Base-by-base conservation (phyloP, 2,113 vertebrate genomes). In the Pelmatolapia mariae region DNA sequence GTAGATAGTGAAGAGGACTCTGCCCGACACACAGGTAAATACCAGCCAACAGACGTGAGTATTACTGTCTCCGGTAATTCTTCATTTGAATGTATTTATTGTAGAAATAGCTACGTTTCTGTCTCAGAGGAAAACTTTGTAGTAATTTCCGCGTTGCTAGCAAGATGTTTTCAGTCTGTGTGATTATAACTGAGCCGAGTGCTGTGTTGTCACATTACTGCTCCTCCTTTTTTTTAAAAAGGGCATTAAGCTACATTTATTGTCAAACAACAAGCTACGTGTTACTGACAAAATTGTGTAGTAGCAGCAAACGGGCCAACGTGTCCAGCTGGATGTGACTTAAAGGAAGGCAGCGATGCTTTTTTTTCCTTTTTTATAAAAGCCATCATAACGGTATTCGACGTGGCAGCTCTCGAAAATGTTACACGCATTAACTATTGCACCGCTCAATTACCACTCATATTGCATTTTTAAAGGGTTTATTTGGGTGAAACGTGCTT, bases 391-490 rank as follows among this genome's bases (percentile, higher is more conserved):
- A 93, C 92, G 92, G 89, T 93, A 78, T 94, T 96, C 93, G 96
- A 97, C 96, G 96, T 97, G 96, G 96, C 96, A 96, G 26, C 59
- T 63, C 47, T 89, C 83, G 26, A 83, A 87, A 88, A 86, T 86
- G 81, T 43, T 81, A 50, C 13, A 84, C 29, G 16, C 40, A 19
- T 52, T 26, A 61, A 80, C 31, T 50, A 10, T 19, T 50, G 22
- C 71, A 26, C 36, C 12, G 18, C 52, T 19, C 40, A 36, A 1
- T 76, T 7, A 38, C 18, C 26, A 9, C 7, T n/a, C 10, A 3
- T n/a, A 12, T 80, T 56, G 6, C 8, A 19, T 11, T n/a, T 40
- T 33, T 6, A 7, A 1, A n/a, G 18, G 3, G 4, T 80, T 82
- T 38, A 11, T 3, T 12, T 5, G 24, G 22, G 3, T 36, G 1